Conservation (phyloP, 2,113 vertebrate species). For the Lynx canadensis region DNA sequence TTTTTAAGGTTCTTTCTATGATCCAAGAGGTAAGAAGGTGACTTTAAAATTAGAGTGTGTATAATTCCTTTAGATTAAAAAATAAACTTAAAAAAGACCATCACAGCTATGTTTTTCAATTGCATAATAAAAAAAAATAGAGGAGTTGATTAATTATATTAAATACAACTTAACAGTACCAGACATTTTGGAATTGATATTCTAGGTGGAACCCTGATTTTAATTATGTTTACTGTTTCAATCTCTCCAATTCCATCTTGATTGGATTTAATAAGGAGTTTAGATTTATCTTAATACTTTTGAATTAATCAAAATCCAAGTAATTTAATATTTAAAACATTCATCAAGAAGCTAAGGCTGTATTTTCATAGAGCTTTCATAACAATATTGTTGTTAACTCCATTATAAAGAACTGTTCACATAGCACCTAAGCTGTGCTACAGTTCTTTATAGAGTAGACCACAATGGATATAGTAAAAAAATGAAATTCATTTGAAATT, state of each 20-base stretch:
- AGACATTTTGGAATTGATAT: slow-evolving; percentile 65
- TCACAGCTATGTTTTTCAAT: slow-evolving; percentile 60
- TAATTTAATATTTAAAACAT: slow-evolving; percentile 72
- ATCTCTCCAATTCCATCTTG: slow-evolving; percentile 82
- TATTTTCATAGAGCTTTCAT: not conserved
- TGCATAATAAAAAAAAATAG: slow-evolving; percentile 48
- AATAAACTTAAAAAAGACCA: slow-evolving; percentile 55
- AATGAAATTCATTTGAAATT: not conserved
- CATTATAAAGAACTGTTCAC: not conserved
- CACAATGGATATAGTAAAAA: not conserved
- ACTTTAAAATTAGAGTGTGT: slow-evolving; percentile 14
- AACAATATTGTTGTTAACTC: not conserved
- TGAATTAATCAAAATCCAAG: slow-evolving; percentile 80
- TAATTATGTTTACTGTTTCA: slow-evolving; percentile 83
- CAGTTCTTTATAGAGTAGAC: not conserved
- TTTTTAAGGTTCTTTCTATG: not conserved
- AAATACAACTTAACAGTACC: slow-evolving; percentile 69
- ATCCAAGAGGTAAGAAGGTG: fast-evolving
- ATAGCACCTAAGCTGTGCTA: not conserved
- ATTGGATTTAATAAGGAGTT: slow-evolving; percentile 83
- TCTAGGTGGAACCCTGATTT: slow-evolving; percentile 72
- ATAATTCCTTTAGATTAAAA: slow-evolving; percentile 30
- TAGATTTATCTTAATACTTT: slow-evolving; percentile 79
- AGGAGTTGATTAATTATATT: slow-evolving; percentile 74
- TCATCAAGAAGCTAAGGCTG: slow-evolving; percentile 54